Base-by-base conservation (phyloP, 30 jellyfish, hydroid and myxozoan genomes). In the Cassiopea andromeda region DNA sequence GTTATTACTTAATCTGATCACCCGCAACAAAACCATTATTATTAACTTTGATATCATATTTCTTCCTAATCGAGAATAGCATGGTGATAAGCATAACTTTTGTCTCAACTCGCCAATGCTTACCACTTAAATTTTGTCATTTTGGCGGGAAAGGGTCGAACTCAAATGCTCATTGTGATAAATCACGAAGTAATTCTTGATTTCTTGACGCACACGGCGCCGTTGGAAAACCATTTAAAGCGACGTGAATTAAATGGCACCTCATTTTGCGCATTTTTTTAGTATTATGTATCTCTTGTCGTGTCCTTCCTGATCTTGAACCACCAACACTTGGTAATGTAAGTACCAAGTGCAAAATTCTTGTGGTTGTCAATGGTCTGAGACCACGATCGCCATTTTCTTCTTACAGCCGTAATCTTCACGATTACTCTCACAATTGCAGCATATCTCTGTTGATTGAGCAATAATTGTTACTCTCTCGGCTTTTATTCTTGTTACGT, bases 201-300 rank as follows among this genome's bases (percentile, higher is more conserved):
- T 59, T 85, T 44, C 79, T 74, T 60, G 61, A 85, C 93, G 10
- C 93, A 73, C 93, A 85, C 15, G 93, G 93, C 93, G 93, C 93
- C 93, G 58, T 73, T 48, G 81, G 80, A 9, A 64, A 46, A 13
- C 93, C 87, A 85, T 85, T 85, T 46, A 16, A 38, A 58, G 87
- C 44, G 70, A 64, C 87, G 67, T 75, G 81, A 47, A 73, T 74
- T 75, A 58, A 54, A 64, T 44, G 50, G 59, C 93, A 85, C 93
- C 93, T 85, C 82, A 72, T 85, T 85, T 46, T 74, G 64, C 80
- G 19, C 93, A 75, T 85, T 58, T 74, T 49, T 50, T 73, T 12
- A 74, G 57, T 46, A 72, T 85, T 67, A 76, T 43, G 45, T 60
- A 68, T 46, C 81, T 47, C 61, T 73, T 85, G 87, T 61, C 93